A percentile compares a stretch with the other conserved stretches of the same genome.
phyloP scores from a whole-genome alignment of 2,888 invertebrate species.

The Tortrix viridana region DNA sequence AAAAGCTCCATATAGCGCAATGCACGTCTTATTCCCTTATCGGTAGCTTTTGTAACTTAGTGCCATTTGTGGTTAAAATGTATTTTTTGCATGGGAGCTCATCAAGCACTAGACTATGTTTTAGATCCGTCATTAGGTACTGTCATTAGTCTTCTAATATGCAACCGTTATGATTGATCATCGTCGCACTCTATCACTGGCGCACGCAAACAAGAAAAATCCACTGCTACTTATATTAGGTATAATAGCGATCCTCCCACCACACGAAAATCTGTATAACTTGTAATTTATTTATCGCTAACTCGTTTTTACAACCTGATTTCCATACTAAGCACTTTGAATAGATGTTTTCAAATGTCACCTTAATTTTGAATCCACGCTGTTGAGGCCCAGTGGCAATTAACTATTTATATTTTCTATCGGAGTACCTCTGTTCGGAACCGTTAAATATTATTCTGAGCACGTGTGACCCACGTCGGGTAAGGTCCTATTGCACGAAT shows the following conservation, averaged over 20 bases:
- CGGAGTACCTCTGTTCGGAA: not conserved
- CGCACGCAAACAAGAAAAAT: too few species aligned
- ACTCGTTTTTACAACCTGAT: slow-evolving; percentile 13
- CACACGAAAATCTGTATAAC: not conserved
- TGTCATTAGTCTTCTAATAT: not conserved
- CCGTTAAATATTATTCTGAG: slow-evolving; percentile 28
- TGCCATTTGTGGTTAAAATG: slow-evolving; percentile 2
- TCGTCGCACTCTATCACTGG: not conserved
- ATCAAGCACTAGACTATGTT: too few species aligned
- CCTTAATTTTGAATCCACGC: slow-evolving; percentile 3
- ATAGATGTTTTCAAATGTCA: slow-evolving; percentile 11
- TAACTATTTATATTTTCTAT: slow-evolving; percentile 23
- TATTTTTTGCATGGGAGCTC: not conserved
- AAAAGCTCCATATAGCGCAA: slow-evolving; percentile 37
- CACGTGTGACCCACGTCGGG: slow-evolving; percentile 26
- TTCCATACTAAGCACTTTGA: slow-evolving; percentile 22
- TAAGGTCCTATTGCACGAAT: slow-evolving; percentile 35
- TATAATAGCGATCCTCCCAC: not conserved
- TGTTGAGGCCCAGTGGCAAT: slow-evolving; percentile 4
- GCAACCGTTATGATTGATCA: not conserved
- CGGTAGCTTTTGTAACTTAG: slow-evolving; percentile 15
- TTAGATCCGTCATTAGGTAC: too few species aligned
- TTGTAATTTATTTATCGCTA: slow-evolving; percentile 1
- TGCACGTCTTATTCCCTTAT: slow-evolving; percentile 35
- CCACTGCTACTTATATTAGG: not conserved